These are phyloP conservation scores for Pectinophora gossypiella DNA, from an alignment of 1,140 invertebrate species.

Conservation along the genomic window DNA sequence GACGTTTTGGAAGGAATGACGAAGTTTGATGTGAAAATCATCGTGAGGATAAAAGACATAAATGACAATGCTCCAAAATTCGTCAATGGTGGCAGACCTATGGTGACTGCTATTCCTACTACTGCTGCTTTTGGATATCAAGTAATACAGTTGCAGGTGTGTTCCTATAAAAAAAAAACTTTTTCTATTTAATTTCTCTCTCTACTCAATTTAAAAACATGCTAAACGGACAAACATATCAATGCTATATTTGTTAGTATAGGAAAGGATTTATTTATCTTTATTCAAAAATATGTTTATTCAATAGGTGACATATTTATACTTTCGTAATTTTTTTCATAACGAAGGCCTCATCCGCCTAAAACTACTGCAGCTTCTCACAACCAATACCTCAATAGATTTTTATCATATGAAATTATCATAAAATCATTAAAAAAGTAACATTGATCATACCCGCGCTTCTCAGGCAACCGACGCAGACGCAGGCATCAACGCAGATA, in stretches of 20 bases:
- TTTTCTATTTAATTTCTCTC: too few relatives aligned
- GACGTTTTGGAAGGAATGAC: conserved; percentile 80
- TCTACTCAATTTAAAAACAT: too few relatives aligned
- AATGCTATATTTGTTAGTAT: neutral
- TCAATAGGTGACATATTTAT: too few relatives aligned
- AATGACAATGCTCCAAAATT: conserved; percentile 90
- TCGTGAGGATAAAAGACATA: conserved; percentile 85
- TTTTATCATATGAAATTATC: too few relatives aligned
- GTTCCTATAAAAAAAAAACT: conserved; percentile 6
- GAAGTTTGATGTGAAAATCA: conserved; percentile 78
- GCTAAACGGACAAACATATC: too few relatives aligned
- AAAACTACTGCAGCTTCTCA: too few relatives aligned
- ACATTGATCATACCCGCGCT: too few relatives aligned
- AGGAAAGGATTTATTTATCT: neutral
- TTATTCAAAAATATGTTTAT: neutral
- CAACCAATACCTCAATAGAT: too few relatives aligned
- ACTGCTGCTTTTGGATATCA: conserved; percentile 87
- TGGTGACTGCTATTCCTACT: conserved; percentile 86
- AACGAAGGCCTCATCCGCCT: too few relatives aligned
- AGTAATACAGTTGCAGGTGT: conserved; percentile 82
- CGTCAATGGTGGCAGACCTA: conserved; percentile 80
- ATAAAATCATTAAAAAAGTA: too few relatives aligned
- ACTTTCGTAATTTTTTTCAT: too few relatives aligned
- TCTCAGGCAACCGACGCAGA: conserved; percentile 84
- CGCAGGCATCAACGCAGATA: conserved; percentile 84